Evolutionary conservation across 2,888 invertebrate genomes (phyloP).

Genomic region (Agrochola lychnidis): DNA sequence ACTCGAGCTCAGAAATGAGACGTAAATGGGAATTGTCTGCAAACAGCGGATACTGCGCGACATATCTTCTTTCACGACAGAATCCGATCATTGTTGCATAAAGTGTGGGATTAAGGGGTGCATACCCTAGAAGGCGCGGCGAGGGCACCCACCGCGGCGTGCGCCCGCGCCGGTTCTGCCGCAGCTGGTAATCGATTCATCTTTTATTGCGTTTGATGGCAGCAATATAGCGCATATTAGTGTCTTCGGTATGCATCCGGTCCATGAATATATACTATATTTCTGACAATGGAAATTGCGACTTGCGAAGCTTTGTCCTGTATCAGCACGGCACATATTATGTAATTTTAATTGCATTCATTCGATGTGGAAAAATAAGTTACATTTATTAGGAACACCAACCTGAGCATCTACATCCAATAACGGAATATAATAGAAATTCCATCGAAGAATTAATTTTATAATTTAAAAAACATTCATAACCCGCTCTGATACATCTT

Average conservation of each 20-base stretch:
- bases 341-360: not conserved
- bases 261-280: constrained; percentile 34
- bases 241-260: constrained; percentile 62
- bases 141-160: constrained; percentile 69
- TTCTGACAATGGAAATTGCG: constrained; percentile 5
- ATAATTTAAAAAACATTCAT: not conserved
- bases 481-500: not conserved
- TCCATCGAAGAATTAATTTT: not conserved
- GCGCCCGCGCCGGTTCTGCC: constrained; percentile 57
- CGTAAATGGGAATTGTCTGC: constrained; percentile 85
- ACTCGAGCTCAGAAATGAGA: constrained; percentile 81
- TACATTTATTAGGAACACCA: not conserved
- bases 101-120: constrained; percentile 82
- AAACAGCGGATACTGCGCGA: constrained; percentile 80
- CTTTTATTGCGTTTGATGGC: constrained; percentile 82
- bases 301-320: not conserved
- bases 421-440: not conserved
- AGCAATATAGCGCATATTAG: constrained; percentile 74
- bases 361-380: not conserved
- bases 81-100: constrained; percentile 83
- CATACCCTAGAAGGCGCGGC: constrained; percentile 73
- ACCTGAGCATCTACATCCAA: not conserved
- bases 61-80: constrained; percentile 83
- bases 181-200: constrained; percentile 79
- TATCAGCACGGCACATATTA: not conserved